Base-by-base conservation (phyloP, 1,140 invertebrate genomes). In the Zaprionus africanus region DNA sequence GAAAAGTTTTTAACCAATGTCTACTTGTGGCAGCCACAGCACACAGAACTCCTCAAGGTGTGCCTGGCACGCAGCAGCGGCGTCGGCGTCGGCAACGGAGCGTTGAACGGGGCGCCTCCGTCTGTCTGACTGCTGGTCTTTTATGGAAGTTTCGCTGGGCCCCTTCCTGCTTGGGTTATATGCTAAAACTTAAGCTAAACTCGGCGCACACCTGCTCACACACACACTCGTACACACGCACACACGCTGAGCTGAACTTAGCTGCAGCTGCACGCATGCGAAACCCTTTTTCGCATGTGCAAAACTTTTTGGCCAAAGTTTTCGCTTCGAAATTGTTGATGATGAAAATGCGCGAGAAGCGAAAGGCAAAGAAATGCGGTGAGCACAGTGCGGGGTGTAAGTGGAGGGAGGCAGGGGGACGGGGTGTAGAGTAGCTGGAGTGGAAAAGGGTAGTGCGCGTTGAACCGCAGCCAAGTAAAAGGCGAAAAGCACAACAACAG, bases 151-250 rank as follows among this genome's bases (percentile, higher is more conserved):
- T 87, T 82, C 82, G 22, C 38, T 59, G 66, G 69, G 73, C 64
- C 73, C 58, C 70, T 75, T 19, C 46, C 46, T 51, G 56, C 63
- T 87, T 11, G 11, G 60, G 57, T 54, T 88, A 62, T 83, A 88
- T 88, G 84, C 84, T 88, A 88, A 88, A 88, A 88, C 84, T 88
- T 88, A 90, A 88, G 79, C 84, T 87, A 88, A 88, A 88, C 85
- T 87, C 79, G 62, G 19, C 54, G 31, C 66, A 49, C 67, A 71
- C 53, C 54, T 60, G 57, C 28, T 46, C 26, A 36, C 31, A 31
- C 64, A 66, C 53, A 4, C n/a, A 54, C 26, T 49, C 57, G 65
- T 64, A 43, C 41, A 22, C 22, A 22, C 38, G 28, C 41, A 46
- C 31, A 73, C 51, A 46, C 22, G 24, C 46, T 72, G 78, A 76